phyloP scores from a whole-genome alignment of 2,888 invertebrate genomes.

The Diarsia rubi region DNA sequence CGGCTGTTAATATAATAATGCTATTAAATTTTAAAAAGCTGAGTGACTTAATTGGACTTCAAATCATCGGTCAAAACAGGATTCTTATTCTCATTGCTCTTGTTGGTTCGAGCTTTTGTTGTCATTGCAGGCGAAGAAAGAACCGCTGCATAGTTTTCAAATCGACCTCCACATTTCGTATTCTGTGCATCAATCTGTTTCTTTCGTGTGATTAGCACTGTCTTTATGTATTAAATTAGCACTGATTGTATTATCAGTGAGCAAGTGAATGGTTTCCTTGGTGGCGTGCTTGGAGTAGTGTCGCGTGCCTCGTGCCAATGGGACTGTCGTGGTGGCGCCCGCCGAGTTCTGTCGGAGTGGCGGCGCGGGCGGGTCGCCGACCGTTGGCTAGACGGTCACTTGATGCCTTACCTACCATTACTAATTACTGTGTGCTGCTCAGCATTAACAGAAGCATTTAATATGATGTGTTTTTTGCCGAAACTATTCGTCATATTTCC shows the following conservation, averaged over 20 bases:
- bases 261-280: slow-evolving; percentile 39
- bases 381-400: slow-evolving; percentile 25
- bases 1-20: not conserved
- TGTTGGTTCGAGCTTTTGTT: not conserved
- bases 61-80: not conserved
- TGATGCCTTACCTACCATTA: slow-evolving; percentile 19
- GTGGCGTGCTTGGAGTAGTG: slow-evolving; percentile 10
- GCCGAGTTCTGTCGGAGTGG: not conserved
- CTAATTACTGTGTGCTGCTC: slow-evolving; percentile 43
- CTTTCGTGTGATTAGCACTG: not conserved
- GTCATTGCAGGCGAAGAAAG: too few species aligned
- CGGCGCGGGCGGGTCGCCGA: slow-evolving; percentile 29
- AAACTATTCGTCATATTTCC: not conserved
- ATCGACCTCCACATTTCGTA: not conserved
- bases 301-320: slow-evolving; percentile 35
- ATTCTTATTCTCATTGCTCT: not conserved
- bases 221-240: slow-evolving; percentile 2
- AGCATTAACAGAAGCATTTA: slow-evolving; percentile 2
- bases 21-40: not conserved
- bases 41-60: not conserved
- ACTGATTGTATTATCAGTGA: slow-evolving; percentile 43
- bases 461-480: not conserved
- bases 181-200: slow-evolving; percentile 15
- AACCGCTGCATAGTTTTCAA: not conserved
- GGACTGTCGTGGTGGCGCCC: slow-evolving; percentile 28